Base-by-base conservation (phyloP, 2,888 invertebrate species). In the Eupelmus urozonus region DNA sequence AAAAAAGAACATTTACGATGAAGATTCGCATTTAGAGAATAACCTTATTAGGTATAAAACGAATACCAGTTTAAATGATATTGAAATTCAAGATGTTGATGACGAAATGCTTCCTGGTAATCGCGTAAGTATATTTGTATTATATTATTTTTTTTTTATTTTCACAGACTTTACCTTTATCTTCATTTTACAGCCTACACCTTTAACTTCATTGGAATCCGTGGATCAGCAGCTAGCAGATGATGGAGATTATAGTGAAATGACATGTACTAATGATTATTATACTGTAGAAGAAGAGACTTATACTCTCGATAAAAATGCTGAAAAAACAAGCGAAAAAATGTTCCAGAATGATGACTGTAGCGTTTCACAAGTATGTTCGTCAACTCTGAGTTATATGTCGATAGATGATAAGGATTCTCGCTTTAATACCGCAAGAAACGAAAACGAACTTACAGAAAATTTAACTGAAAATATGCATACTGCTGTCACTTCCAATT, bases 21-120 rank as follows among this genome's bases (percentile, higher is more conserved):
- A 86, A 76, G 82, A 85, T 49, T 82, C 84, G 27, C 85, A 84
- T 63, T 79, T 83, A 11, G 86, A 87, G 74, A 85, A 85, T 77
- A 88, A 87, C 81, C 75, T 89, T 59, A 80, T 86, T 7, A 84
- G 88, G 77, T 89, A 89, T 79, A 86, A 88, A 82, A 89, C 89
- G 2, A 88, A 87, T 76, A 82, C 82, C 62, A 86, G 86, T 4
- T 82, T 89, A 59, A 85, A 89, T 81, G 87, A 87, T 80, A 87
- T 88, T 16, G 88, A 88, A 51, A 82, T 81, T 27, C 67, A 76
- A 57, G 71, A 79, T 51, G 4, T 65, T 27, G 62, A 71, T 34
- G 71, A 78, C n/a, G 67, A 74, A 23, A 62, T 57, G 1, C 23
- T 69, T 25, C 16, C 60, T 11, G 66, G 63, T 55, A 74, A 72